Base-by-base conservation (phyloP, 2,113 vertebrate species). In the Perca schrenkii region DNA sequence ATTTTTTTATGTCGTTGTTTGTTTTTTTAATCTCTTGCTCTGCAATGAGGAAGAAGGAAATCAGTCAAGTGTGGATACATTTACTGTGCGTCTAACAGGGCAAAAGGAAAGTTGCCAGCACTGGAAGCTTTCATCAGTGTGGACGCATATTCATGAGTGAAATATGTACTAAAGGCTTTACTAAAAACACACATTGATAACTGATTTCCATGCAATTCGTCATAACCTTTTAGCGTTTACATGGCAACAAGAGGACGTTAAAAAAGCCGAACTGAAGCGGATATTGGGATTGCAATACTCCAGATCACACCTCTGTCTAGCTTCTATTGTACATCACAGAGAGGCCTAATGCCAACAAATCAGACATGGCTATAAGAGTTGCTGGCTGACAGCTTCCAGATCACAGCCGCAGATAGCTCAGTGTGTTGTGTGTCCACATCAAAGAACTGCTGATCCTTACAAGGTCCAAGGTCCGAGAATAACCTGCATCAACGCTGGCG, bases 391-490 rank as follows among this genome's bases (percentile, higher is more conserved):
- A 72, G 67, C 63, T 52, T 74, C 58, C 68, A 77, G 71, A 88
- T 85, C 73, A 68, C 69, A 86, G 74, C 67, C 61, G 5, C 61
- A 64, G 86, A 89, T 66, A 79, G 49, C 76, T 75, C 88, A 77
- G 85, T 13, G 22, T 85, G 73, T 62, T 43, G 60, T 76, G 65
- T 36, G 12, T 87, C 70, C 74, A 79, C 79, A 88, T 87, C 68
- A 89, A 86, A 89, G 47, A 76, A n/a, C 58, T 36, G 53, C 77
- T 82, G 80, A 84, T 80, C 79, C 66, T 50, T 74, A 65, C 79
- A 72, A 65, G 52, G 86, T 77, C 72, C 50, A 13, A 68, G 69
- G 75, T 82, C 75, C 69, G 75, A 61, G 67, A 86, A 62, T 74
- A 76, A 88, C 83, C 83, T 53, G 54, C 63, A 64, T 69, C 68